Percentiles rank a stretch among this genome's conserved stretches.
Conservation (phyloP, 2,113 vertebrate species). For the Gambusia holbrooki region DNA sequence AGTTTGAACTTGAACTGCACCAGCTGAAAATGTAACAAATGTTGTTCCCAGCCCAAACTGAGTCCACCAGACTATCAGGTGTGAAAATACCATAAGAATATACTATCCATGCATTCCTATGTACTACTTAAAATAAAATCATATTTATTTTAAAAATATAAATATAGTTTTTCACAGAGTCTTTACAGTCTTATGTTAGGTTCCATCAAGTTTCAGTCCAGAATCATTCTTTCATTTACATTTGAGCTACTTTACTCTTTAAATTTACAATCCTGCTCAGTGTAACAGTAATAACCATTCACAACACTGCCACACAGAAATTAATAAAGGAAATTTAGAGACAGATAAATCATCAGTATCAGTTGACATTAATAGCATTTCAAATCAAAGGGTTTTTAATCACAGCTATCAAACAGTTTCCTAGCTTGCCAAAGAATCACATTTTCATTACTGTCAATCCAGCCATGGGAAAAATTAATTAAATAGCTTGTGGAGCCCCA, state of each 20-base stretch:
- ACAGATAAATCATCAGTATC: too few relatives aligned
- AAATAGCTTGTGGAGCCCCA: background rate
- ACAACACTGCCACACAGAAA: too few relatives aligned
- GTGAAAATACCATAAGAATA: background rate
- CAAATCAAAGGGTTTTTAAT: background rate
- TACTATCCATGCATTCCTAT: background rate
- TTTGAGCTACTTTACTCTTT: too few relatives aligned
- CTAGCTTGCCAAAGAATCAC: background rate
- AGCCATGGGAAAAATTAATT: background rate
- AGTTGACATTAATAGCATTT: background rate
- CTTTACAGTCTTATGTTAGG: background rate
- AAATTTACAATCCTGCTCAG: too few relatives aligned
- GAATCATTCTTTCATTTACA: background rate
- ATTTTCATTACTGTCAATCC: background rate
- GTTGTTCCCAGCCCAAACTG: too few relatives aligned
- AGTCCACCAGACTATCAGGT: too few relatives aligned
- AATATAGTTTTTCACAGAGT: background rate
- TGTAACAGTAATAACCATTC: too few relatives aligned
- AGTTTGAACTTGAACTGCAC: too few relatives aligned
- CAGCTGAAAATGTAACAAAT: too few relatives aligned
- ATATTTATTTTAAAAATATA: background rate
- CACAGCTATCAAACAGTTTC: background rate
- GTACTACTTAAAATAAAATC: background rate
- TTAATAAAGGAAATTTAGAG: too few relatives aligned
- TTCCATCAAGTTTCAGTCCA: background rate